Evolutionary conservation across 2,113 vertebrate species (phyloP).

Genomic region (Verasper variegatus): DNA sequence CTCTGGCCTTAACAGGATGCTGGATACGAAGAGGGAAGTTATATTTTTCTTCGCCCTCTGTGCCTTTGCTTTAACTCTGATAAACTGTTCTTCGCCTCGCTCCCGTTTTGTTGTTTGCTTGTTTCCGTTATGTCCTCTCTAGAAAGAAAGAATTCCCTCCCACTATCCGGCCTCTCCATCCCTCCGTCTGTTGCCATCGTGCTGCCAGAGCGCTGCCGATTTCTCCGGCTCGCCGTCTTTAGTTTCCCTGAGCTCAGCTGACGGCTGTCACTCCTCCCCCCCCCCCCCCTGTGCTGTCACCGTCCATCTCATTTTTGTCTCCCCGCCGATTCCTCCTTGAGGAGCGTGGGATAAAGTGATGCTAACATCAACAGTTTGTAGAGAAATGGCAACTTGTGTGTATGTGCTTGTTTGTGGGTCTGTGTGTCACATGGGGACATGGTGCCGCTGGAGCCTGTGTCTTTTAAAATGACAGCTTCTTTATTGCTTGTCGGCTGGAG

Average conservation of each 20-base stretch:
- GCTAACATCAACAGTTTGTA: slow-evolving; percentile 3
- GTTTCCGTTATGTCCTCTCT: not conserved
- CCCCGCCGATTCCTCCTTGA: not conserved
- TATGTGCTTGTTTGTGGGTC: not conserved
- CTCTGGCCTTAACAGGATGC: not conserved
- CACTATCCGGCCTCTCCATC: not conserved
- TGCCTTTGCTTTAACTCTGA: not conserved
- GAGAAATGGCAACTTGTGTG: not conserved
- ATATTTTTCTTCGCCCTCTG: not conserved
- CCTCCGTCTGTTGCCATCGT: slow-evolving; percentile 6
- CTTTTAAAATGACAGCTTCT: slow-evolving; percentile 19
- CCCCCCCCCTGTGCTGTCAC: not conserved
- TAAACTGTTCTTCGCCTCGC: not conserved
- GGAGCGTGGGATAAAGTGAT: not conserved
- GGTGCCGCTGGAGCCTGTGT: not conserved
- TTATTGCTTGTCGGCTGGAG: slow-evolving; percentile 6
- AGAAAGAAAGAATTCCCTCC: too few relatives aligned
- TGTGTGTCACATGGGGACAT: not conserved
- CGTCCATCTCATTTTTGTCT: not conserved
- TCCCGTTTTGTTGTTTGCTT: too few relatives aligned
- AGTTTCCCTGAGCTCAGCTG: slow-evolving; percentile 45
- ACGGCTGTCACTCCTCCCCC: slow-evolving; percentile 25
- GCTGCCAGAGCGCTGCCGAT: slow-evolving; percentile 7
- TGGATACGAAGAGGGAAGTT: not conserved
- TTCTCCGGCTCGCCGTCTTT: slow-evolving; percentile 13